Evolutionary conservation across 2,888 invertebrate species (phyloP).

Genomic region (Conistra vaccinii): DNA sequence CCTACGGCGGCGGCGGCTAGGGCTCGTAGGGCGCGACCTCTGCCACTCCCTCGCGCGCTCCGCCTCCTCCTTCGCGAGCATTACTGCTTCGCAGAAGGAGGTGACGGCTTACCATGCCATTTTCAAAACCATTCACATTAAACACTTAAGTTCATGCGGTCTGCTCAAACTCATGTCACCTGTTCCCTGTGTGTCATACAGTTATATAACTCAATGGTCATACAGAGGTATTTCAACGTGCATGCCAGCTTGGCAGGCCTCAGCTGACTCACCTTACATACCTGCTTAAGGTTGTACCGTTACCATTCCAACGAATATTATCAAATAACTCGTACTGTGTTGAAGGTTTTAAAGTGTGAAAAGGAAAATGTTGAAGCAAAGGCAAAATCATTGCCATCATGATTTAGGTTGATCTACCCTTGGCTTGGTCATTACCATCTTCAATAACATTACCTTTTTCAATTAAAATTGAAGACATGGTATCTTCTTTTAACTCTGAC

Average conservation of each 20-base stretch:
- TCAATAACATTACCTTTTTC: constrained; percentile 61
- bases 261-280: constrained; percentile 64
- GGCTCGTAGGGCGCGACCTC: no score
- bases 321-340: constrained; percentile 3
- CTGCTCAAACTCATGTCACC: constrained; percentile 36
- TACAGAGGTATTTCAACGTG: constrained; percentile 35
- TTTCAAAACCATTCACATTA: neutral
- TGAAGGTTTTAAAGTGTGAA: neutral
- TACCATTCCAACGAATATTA: constrained; percentile 59
- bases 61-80: no score
- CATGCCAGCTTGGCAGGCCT: constrained; percentile 26
- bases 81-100: no score
- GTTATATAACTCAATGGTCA: no score
- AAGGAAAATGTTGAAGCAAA: constrained; percentile 3
- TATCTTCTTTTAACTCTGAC: constrained; percentile 58
- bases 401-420: neutral
- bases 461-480: constrained; percentile 73
- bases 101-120: no score
- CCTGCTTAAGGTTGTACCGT: constrained; percentile 70
- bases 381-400: neutral
- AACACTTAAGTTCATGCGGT: constrained; percentile 8
- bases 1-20: no score
- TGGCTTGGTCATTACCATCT: neutral
- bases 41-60: no score
- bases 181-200: constrained; percentile 31